Evolutionary conservation across 2,888 invertebrate species (phyloP), one percentile per base, ranked within the genome.

Genomic region (Fragum sueziense): DNA sequence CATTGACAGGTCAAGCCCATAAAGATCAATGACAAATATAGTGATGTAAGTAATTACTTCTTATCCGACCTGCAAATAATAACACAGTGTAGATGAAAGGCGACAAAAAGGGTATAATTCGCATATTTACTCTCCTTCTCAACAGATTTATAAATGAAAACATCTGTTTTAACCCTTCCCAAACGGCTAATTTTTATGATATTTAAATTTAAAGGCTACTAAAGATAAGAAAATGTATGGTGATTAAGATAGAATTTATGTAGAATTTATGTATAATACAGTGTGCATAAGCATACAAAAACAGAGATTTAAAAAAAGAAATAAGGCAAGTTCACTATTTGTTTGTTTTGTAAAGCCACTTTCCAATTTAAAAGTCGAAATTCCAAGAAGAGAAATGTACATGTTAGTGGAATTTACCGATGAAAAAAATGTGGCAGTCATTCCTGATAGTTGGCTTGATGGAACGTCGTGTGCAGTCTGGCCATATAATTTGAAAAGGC

Each of bases 391-490:
- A 67, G 61, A 31, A 59, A 74, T 74, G 74, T 74, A 74, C 37
- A 3, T 72, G 14, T 27, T 72, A 22, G 77, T 77, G 7, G 77
- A 77, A 61, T 77, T 77, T 51, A 72, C 69, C 9, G 69, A 77
- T 17, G 29, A 68, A 17, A 41, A 72, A 2, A 59, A 73, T 29
- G n/a, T 77, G 9, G 77, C 59, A 0, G 61, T 77, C 22, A 68
- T 77, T 29, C 77, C 77, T 1, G 41, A 68, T n/a, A 77, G 57
- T 20, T 77, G 77, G 77, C 34, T 72, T 9, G 61, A 77, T 22
- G 77, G 72, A 0, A 61, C 72, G 4, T 22, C 14, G 7, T 72
- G 72, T 69, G 77, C 72, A 33, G 68, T 77, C 0, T 77, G 77
- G 77, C 77, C 77, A 14, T 4, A 34, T 1, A 34, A 72, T 29